Evolutionary conservation across 2,797 vertebrate species (phyloP).

Genomic region (Dendrocincla tyrannina): DNA sequence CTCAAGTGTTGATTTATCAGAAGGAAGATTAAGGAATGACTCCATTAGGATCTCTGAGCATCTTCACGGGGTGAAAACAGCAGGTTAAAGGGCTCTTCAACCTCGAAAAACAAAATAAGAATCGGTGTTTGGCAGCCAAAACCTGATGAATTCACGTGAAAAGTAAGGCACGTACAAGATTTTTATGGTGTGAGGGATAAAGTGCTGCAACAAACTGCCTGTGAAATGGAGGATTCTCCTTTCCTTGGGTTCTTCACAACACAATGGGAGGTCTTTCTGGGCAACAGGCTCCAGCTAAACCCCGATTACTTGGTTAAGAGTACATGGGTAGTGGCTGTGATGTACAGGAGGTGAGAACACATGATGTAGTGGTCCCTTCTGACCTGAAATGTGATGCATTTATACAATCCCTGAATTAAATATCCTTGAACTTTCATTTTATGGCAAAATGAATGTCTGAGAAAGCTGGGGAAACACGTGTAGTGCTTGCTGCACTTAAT

Average conservation of each 20-base stretch:
- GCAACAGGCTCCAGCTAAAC: not conserved
- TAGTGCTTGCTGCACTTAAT: not conserved
- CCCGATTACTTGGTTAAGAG: not conserved
- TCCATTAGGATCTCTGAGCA: not conserved
- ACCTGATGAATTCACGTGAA: not conserved
- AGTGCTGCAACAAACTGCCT: not conserved
- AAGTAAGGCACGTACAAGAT: not conserved
- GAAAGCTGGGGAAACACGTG: not conserved
- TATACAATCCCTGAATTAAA: not conserved
- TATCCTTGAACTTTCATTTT: slow-evolving; percentile 8
- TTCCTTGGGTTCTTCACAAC: not conserved
- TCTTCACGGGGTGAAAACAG: not conserved
- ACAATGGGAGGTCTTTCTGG: not conserved
- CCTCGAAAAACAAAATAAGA: not conserved
- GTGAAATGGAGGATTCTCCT: not conserved
- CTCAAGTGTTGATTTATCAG: not conserved
- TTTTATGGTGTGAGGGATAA: not conserved
- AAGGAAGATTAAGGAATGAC: not conserved
- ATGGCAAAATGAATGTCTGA: not conserved
- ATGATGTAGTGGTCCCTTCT: slow-evolving; percentile 1
- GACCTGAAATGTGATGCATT: not conserved
- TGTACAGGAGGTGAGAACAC: not conserved
- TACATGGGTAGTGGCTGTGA: not conserved
- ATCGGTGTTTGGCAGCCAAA: not conserved
- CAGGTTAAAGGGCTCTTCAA: not conserved